Base-by-base conservation (phyloP, 1,140 invertebrate genomes). In the Batillaria attramentaria region DNA sequence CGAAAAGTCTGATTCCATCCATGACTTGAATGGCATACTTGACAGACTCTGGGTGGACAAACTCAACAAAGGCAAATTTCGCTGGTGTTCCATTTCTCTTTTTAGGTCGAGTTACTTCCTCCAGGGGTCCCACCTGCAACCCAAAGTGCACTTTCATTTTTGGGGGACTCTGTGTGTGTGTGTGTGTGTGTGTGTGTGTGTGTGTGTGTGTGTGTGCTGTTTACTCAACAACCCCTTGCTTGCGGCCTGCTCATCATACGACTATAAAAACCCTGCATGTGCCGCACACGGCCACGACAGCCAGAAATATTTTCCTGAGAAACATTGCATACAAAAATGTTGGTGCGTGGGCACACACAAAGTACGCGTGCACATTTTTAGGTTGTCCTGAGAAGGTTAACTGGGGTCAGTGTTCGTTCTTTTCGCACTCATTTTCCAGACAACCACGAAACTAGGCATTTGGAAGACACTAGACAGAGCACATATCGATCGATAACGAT, bases 11-110 rank as follows among this genome's bases (percentile, higher is more conserved):
- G 39, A 94, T 93, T 6, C 93, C 94, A 77, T 93, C 92, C 83
- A 95, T 94, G 24, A 95, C 88, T 13, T 93, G 89, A 16, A 95
- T 84, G 24, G 95, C 94, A 86, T 95, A 95, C 1, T 92, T 92
- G 0, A 96, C 94, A 3, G 95, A 95, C 79, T 92, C 91, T 78
- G 92, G 88, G 87, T 96, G 95, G 85, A 94, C 93, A 81, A 94
- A 96, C 16, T 93, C 95, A 31, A 96, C 90, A 84, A 96, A 96
- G 10, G 93, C 95, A 88, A 93, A 96, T 77, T 91, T 92, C 81
- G 93, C 93, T 31, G 60, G 57, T 50, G 73, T 57, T 37, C 84
- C 82, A 41, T 81, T 74, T 65, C 77, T 83, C 84, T 95, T 94
- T 85, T 93, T 94, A 3, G 95, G 94, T 84, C 96, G 95, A 73